A percentile compares a stretch with the other conserved stretches of the same genome.
phyloP scores from a whole-genome alignment of 2,113 vertebrate species.

The Protomyctophum bolini region DNA sequence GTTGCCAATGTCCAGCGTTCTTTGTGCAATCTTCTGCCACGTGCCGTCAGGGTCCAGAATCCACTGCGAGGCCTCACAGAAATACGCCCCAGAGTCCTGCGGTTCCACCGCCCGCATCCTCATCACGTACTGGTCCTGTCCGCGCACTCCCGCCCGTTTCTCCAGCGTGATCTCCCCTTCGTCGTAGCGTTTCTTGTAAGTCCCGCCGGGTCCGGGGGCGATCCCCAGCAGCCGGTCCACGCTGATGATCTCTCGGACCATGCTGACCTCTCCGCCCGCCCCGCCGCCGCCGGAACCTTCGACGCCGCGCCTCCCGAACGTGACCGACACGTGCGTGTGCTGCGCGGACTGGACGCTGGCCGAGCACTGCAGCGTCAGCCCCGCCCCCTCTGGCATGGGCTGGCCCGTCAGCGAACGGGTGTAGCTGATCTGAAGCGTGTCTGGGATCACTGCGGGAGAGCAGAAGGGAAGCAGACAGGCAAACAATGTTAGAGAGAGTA shows the following conservation, averaged over 20 bases:
- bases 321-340: conserved; percentile 87
- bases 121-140: conserved; percentile 78
- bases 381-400: conserved; percentile 80
- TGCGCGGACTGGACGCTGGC: conserved; percentile 76
- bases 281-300: conserved; percentile 28
- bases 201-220: conserved; percentile 56
- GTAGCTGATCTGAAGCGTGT: conserved; percentile 82
- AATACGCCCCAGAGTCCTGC: conserved; percentile 82
- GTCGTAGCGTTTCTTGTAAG: conserved; percentile 74
- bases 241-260: conserved; percentile 79
- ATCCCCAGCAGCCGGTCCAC: conserved; percentile 79
- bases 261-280: conserved; percentile 63
- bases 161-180: conserved; percentile 81
- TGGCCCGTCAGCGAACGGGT: conserved; percentile 71
- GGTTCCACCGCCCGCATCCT: conserved; percentile 77
- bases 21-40: conserved; percentile 86
- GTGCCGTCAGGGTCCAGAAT: conserved; percentile 83
- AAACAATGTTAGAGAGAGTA: conserved; percentile 34
- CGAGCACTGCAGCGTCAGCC: conserved; percentile 81
- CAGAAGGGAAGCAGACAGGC: conserved; percentile 31
- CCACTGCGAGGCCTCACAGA: conserved; percentile 86
- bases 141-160: conserved; percentile 77
- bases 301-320: conserved; percentile 76
- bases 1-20: conserved; percentile 83
- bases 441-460: conserved; percentile 81